These are phyloP conservation scores for Allobates femoralis DNA, from an alignment of 2,797 vertebrate species.

Conservation along the genomic window DNA sequence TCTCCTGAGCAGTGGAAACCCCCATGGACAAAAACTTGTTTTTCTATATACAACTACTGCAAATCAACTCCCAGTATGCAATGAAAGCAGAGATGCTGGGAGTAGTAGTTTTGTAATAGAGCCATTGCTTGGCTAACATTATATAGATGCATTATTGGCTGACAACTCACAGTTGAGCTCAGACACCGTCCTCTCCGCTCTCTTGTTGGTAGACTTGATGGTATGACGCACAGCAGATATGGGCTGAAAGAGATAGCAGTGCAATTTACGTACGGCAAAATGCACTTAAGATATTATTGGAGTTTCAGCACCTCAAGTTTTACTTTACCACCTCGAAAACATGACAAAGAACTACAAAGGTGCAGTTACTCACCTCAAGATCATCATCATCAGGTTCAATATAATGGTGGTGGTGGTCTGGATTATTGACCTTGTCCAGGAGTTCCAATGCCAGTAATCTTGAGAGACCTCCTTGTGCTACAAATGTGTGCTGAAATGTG, in stretches of 20 bases:
- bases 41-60: background rate
- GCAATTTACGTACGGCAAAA: background rate
- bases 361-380: conserved; percentile 84
- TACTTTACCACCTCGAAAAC: background rate
- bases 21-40: background rate
- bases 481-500: conserved; percentile 83
- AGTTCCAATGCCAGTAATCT: conserved; percentile 90
- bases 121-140: background rate
- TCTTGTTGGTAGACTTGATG: conserved; percentile 92
- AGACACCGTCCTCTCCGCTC: conserved; percentile 90
- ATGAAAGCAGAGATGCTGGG: background rate
- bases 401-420: conserved; percentile 90
- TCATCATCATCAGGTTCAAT: conserved; percentile 90
- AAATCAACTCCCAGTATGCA: background rate
- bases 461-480: conserved; percentile 87
- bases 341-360: background rate
- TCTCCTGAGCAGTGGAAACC: background rate
- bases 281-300: background rate
- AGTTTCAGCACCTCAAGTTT: background rate
- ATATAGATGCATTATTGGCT: conserved; percentile 67
- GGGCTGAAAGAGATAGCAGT: conserved; percentile 75
- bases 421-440: conserved; percentile 95
- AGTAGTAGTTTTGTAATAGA: background rate
- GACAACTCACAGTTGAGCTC: conserved; percentile 98
- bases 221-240: conserved; percentile 88